phyloP scores from a whole-genome alignment of 1,140 invertebrate genomes.

The Diabrotica undecimpunctata region DNA sequence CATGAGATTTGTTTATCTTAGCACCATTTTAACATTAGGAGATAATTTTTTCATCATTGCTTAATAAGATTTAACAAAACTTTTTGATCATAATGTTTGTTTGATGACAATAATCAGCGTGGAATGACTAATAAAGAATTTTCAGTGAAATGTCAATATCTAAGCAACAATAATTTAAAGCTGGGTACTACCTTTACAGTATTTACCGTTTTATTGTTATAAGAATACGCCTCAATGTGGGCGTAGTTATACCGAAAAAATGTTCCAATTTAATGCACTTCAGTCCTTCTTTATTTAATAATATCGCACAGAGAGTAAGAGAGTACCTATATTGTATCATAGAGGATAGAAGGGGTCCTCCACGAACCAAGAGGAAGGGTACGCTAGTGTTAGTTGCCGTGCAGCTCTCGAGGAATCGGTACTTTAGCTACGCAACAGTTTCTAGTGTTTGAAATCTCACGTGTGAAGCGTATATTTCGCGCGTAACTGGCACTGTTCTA shows the following conservation, averaged over 20 bases:
- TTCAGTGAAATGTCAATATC: no score
- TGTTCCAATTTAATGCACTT: conserved; percentile 9
- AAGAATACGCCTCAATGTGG: neutral
- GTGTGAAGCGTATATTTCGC: conserved; percentile 12
- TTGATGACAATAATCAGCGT: no score
- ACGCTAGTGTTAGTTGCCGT: conserved; percentile 18
- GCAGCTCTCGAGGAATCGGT: conserved; percentile 19
- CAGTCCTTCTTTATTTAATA: conserved; percentile 10
- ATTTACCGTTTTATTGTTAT: no score
- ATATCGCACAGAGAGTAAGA: conserved; percentile 19
- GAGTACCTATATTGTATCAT: conserved; percentile 19
- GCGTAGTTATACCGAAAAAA: neutral
- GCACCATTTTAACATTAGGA: no score
- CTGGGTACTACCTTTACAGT: no score
- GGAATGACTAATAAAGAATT: no score
- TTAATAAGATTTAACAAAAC: no score
- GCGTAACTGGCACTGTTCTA: neutral
- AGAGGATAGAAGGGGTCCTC: conserved; percentile 19
- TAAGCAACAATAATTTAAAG: no score
- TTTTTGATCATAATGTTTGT: no score
- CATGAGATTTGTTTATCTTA: no score
- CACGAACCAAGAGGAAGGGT: conserved; percentile 21
- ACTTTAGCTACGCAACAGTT: conserved; percentile 17
- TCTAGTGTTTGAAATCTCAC: conserved; percentile 21
- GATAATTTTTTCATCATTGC: no score